These are phyloP conservation scores for Morpho deidamia DNA, from an alignment of 2,888 invertebrate genomes.

Conservation along the genomic window DNA sequence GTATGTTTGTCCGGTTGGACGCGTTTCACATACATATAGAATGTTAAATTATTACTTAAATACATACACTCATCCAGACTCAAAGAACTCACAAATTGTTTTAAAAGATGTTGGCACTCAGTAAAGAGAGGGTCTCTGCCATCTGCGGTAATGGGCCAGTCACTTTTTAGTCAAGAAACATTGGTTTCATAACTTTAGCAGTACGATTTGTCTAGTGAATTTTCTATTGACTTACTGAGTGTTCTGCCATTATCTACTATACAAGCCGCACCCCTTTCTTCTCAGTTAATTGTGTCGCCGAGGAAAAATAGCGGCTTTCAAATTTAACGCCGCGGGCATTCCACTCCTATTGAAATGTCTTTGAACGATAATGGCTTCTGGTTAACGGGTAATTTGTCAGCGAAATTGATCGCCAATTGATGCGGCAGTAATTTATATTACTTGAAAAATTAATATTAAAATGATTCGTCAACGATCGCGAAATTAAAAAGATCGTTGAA, in stretches of 20 bases:
- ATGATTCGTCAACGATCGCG: not conserved
- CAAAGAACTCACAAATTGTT: no score
- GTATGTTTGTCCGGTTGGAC: no score
- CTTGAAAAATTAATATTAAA: not conserved
- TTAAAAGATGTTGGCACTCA: no score
- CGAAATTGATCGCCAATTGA: constrained; percentile 10
- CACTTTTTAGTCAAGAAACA: no score
- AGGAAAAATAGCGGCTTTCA: constrained; percentile 48
- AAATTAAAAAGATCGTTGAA: no score
- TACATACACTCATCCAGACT: no score
- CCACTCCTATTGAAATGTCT: constrained; percentile 53
- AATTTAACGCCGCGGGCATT: constrained; percentile 38
- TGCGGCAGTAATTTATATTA: constrained; percentile 9
- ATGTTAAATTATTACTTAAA: no score
- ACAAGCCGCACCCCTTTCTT: constrained; percentile 51
- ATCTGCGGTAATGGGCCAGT: no score
- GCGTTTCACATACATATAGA: no score
- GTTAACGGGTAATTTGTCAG: constrained; percentile 11
- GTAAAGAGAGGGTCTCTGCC: no score
- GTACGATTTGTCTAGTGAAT: not conserved
- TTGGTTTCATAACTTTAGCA: no score
- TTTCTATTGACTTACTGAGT: no score
- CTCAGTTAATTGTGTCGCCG: constrained; percentile 42
- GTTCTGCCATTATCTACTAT: constrained; percentile 41
- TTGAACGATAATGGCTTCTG: constrained; percentile 27